These are phyloP conservation scores for Orius laevigatus DNA, from an alignment of 1,140 invertebrate species.

Conservation along the genomic window DNA sequence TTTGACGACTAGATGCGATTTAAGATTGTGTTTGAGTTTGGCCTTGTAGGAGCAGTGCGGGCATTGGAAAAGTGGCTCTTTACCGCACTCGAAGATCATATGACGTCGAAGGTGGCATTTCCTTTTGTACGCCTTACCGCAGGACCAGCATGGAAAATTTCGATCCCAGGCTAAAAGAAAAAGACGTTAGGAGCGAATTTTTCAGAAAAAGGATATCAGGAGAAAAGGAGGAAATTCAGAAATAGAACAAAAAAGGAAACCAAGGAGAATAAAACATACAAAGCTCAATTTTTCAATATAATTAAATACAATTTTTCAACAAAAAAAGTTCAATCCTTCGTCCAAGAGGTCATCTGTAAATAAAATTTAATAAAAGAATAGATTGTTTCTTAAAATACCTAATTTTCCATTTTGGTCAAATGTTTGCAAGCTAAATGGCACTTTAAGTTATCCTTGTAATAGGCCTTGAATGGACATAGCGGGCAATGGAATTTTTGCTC, in stretches of 20 bases:
- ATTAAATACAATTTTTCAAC: not conserved
- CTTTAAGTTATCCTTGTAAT: conserved; percentile 19
- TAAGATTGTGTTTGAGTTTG: conserved; percentile 31
- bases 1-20: conserved; percentile 27
- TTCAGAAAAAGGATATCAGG: too few species aligned
- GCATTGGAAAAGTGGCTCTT: conserved; percentile 23
- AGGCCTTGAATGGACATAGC: conserved; percentile 21
- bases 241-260: too few species aligned
- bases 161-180: not conserved
- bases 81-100: conserved; percentile 7
- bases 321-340: too few species aligned
- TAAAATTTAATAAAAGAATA: too few species aligned
- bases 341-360: too few species aligned
- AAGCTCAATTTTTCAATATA: not conserved
- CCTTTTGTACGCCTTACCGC: conserved; percentile 1
- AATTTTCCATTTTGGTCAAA: not conserved
- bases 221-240: too few species aligned
- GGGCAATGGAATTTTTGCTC: conserved; percentile 19
- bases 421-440: conserved; percentile 13
- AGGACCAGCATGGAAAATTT: not conserved
- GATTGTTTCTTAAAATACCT: not conserved
- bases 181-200: not conserved
- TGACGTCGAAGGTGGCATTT: conserved; percentile 5
- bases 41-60: conserved; percentile 30
- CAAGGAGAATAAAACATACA: too few species aligned